Percentiles rank a stretch among this genome's conserved stretches.
Evolutionary conservation across 1,140 invertebrate genomes (phyloP).

Genomic region (Drosophila nannoptera): DNA sequence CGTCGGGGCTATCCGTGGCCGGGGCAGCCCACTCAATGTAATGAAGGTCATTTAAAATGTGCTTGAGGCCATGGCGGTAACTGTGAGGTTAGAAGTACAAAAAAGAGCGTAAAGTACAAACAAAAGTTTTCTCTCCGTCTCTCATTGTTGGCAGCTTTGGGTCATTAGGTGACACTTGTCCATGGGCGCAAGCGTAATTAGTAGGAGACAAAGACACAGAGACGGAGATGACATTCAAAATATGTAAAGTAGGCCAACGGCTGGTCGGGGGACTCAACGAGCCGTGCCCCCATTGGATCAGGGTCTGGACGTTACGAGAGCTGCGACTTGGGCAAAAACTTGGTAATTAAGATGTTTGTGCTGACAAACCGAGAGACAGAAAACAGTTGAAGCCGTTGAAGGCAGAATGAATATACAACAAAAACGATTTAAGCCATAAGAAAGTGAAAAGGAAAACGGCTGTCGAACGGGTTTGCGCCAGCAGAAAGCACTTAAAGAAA

Average conservation of each 20-base stretch:
- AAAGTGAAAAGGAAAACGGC: slow-evolving; percentile 46
- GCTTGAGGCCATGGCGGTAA: slow-evolving; percentile 18
- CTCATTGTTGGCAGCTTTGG: slow-evolving; percentile 67
- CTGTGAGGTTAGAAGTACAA: slow-evolving; percentile 14
- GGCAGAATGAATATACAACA: neutral
- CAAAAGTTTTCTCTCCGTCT: slow-evolving; percentile 40
- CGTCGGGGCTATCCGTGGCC: neutral
- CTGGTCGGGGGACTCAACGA: slow-evolving; percentile 69
- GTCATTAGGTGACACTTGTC: slow-evolving; percentile 76
- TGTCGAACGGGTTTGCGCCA: slow-evolving; percentile 18
- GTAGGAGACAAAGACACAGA: slow-evolving; percentile 36
- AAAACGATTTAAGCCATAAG: slow-evolving; percentile 14
- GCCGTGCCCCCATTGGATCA: slow-evolving; percentile 25
- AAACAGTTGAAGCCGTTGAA: neutral
- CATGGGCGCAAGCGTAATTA: slow-evolving; percentile 70
- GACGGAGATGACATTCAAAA: slow-evolving; percentile 59
- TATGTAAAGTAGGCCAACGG: slow-evolving; percentile 68
- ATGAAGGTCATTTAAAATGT: slow-evolving; percentile 76
- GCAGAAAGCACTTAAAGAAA: neutral
- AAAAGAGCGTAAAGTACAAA: slow-evolving; percentile 52
- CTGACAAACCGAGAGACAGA: slow-evolving; percentile 44
- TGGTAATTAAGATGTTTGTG: slow-evolving; percentile 77
- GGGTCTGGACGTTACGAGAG: slow-evolving; percentile 11
- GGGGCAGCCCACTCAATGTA: slow-evolving; percentile 60
- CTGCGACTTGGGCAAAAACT: slow-evolving; percentile 62